phyloP scores from a whole-genome alignment of 2,113 vertebrate genomes.

The Zosterops lateralis region DNA sequence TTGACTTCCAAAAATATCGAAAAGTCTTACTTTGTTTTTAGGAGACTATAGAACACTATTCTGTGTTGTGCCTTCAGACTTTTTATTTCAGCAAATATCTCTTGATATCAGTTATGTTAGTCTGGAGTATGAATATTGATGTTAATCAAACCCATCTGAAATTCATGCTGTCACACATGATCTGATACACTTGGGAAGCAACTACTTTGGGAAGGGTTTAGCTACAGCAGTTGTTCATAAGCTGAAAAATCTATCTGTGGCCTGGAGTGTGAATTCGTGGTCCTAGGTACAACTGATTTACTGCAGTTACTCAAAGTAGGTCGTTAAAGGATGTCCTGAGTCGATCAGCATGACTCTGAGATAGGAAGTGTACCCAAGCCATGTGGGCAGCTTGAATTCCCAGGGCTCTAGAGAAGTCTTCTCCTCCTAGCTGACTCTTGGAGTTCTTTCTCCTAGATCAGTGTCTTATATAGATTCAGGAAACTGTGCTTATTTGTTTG shows the following conservation, averaged over 20 bases:
- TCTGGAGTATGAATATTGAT: neutral
- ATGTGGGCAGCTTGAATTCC: neutral
- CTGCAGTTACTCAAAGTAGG: neutral
- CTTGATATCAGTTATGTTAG: neutral
- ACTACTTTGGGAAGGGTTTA: neutral
- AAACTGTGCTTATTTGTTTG: neutral
- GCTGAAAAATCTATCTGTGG: neutral
- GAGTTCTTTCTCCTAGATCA: neutral
- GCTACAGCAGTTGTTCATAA: neutral
- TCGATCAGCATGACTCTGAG: neutral
- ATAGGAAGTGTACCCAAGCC: neutral
- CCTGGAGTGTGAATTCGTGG: neutral
- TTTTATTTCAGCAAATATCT: neutral
- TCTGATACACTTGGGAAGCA: neutral
- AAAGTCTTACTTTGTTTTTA: neutral
- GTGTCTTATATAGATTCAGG: neutral
- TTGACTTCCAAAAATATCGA: neutral
- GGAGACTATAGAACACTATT: neutral
- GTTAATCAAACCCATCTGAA: neutral
- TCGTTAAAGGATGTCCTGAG: neutral
- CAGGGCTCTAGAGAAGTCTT: fast-evolving
- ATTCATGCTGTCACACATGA: neutral
- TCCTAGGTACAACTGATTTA: neutral
- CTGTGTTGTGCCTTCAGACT: neutral
- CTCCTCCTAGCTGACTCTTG: neutral